Evolutionary conservation across 2,113 vertebrate genomes (phyloP).

Genomic region (Abramis brama): DNA sequence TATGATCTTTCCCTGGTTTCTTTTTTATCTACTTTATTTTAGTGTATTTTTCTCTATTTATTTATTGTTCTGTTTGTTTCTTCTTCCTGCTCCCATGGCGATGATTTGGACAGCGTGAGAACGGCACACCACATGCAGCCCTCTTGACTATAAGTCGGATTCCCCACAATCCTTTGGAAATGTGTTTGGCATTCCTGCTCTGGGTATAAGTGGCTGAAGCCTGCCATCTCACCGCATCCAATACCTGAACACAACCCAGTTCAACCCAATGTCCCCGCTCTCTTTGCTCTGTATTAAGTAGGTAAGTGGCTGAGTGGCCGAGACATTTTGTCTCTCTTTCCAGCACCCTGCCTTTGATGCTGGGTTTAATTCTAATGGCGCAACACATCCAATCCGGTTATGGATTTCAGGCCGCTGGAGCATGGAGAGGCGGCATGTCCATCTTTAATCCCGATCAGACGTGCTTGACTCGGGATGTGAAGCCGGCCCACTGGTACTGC

Average conservation of each 20-base stretch:
- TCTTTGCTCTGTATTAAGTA: slow-evolving; percentile 53
- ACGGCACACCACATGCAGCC: slow-evolving; percentile 31
- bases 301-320: slow-evolving; percentile 29
- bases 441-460: slow-evolving; percentile 68
- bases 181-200: slow-evolving; percentile 59
- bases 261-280: slow-evolving; percentile 42
- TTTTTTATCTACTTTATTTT: neutral
- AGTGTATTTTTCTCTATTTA: neutral
- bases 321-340: neutral
- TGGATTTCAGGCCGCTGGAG: slow-evolving; percentile 45
- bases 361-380: slow-evolving; percentile 58
- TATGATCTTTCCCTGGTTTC: too few relatives aligned
- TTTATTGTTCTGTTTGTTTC: neutral
- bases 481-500: slow-evolving; percentile 62
- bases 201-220: slow-evolving; percentile 40
- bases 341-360: slow-evolving; percentile 54
- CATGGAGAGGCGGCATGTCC: slow-evolving; percentile 53
- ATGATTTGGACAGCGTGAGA: slow-evolving; percentile 7
- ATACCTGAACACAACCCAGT: slow-evolving; percentile 32
- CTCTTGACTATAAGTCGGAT: slow-evolving; percentile 55
- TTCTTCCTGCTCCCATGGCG: neutral
- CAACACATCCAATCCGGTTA: slow-evolving; percentile 58
- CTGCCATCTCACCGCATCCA: slow-evolving; percentile 26
- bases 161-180: slow-evolving; percentile 62
- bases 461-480: slow-evolving; percentile 58